Conservation (phyloP, 1,140 invertebrate species). For the Belonocnema kinseyi region DNA sequence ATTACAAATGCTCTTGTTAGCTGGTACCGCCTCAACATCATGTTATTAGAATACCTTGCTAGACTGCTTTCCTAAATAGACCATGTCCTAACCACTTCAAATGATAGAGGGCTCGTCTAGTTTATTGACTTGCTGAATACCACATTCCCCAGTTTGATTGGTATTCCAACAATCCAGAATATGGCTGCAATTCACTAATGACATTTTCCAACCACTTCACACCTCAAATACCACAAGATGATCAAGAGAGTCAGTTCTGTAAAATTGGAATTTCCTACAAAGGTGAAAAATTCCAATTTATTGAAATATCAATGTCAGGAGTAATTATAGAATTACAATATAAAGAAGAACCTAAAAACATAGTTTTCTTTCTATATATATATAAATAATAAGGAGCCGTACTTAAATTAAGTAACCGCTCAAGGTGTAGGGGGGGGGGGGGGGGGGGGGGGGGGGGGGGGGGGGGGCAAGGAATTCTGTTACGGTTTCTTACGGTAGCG, state of each 20-base stretch:
- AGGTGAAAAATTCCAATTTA: too few relatives aligned
- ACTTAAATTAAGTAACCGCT: too few relatives aligned
- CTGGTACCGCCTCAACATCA: constrained; percentile 17
- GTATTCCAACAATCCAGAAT: constrained; percentile 9
- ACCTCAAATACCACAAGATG: not conserved
- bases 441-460: too few relatives aligned
- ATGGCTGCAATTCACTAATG: not conserved
- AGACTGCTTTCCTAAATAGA: constrained; percentile 1
- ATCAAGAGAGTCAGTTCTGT: not conserved
- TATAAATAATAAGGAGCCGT: too few relatives aligned
- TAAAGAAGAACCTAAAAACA: too few relatives aligned
- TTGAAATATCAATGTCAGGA: too few relatives aligned
- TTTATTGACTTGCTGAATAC: not conserved
- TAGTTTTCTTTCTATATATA: too few relatives aligned
- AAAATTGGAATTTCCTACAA: not conserved
- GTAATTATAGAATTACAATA: too few relatives aligned
- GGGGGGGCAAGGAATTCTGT: too few relatives aligned
- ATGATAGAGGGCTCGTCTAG: not conserved
- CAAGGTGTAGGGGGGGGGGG: too few relatives aligned
- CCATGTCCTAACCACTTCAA: not conserved
- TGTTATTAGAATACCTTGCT: constrained; percentile 14
- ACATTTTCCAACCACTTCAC: constrained; percentile 11
- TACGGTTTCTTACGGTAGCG: too few relatives aligned
- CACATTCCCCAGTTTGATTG: not conserved
- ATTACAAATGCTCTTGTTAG: not conserved